phyloP scores from a whole-genome alignment of 1,140 invertebrate species.

The Drosophila lini region DNA sequence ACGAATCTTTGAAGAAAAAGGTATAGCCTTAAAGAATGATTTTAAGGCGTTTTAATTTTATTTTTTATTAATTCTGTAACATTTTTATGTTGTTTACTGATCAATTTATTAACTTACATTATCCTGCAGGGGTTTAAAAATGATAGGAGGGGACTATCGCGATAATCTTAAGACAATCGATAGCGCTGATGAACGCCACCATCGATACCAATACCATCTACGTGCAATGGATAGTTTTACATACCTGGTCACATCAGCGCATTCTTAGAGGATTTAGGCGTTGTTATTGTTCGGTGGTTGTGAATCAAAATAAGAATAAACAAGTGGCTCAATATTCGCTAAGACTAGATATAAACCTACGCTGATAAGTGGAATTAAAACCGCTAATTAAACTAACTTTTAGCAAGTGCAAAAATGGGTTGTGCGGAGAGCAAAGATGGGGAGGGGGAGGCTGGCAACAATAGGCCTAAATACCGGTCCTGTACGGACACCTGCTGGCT shows the following conservation, averaged over 20 bases:
- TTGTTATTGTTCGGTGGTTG: conserved; percentile 57
- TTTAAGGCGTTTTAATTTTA: too few species aligned
- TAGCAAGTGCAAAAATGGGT: conserved; percentile 67
- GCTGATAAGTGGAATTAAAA: conserved; percentile 14
- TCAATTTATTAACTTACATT: too few species aligned
- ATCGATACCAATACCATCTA: background rate
- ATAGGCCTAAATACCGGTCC: conserved; percentile 85
- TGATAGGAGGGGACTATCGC: background rate
- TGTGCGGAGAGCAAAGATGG: conserved; percentile 79
- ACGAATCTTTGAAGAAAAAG: too few species aligned
- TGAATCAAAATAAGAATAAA: conserved; percentile 58
- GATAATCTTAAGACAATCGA: background rate
- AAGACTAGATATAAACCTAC: conserved; percentile 11
- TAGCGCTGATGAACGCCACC: background rate
- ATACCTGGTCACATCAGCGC: conserved; percentile 26
- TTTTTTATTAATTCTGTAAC: too few species aligned
- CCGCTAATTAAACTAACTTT: background rate
- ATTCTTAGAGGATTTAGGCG: conserved; percentile 32
- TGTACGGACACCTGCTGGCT: conserved; percentile 96
- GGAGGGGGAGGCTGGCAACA: conserved; percentile 63
- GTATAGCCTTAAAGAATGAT: background rate
- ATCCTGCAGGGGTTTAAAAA: too few species aligned
- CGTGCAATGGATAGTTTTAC: background rate
- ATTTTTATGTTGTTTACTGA: background rate
- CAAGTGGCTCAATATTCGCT: conserved; percentile 45